Evolutionary conservation across 1,140 invertebrate genomes (phyloP).

Genomic region (Drosophila arawakana): DNA sequence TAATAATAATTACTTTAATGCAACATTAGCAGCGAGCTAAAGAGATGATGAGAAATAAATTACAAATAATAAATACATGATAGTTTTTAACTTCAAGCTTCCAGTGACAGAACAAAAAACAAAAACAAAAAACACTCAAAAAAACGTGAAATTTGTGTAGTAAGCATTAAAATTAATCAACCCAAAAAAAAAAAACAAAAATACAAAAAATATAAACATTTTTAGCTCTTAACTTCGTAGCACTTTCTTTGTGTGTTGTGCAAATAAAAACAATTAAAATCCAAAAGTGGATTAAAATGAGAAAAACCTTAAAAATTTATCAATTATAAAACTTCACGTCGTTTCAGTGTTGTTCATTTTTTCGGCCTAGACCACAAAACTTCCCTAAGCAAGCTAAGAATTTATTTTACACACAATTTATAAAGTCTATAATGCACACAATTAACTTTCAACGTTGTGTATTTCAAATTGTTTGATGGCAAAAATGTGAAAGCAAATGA

Average conservation of each 20-base stretch:
- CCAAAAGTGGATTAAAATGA: constrained; percentile 11
- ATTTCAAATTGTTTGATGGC: constrained; percentile 58
- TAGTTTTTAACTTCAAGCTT: constrained; percentile 80
- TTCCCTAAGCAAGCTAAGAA: constrained; percentile 76
- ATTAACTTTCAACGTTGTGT: constrained; percentile 65
- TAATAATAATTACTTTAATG: constrained; percentile 84
- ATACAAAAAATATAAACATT: constrained; percentile 35
- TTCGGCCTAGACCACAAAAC: constrained; percentile 65
- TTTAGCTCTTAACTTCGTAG: constrained; percentile 77
- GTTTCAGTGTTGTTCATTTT: constrained; percentile 72
- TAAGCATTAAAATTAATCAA: constrained; percentile 73
- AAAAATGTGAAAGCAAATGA: constrained; percentile 31
- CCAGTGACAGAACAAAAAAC: constrained; percentile 64
- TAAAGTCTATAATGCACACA: constrained; percentile 63
- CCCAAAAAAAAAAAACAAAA: constrained; percentile 10
- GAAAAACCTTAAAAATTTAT: constrained; percentile 34
- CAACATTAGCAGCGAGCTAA: constrained; percentile 61
- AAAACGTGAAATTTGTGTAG: constrained; percentile 69
- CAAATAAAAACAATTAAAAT: constrained; percentile 49
- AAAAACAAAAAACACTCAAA: constrained; percentile 25
- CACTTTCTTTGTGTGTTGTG: constrained; percentile 79
- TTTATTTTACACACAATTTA: constrained; percentile 70
- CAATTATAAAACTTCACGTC: constrained; percentile 54
- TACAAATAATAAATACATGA: constrained; percentile 46
- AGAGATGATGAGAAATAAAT: constrained; percentile 46